These are phyloP conservation scores for Drosophila jambulina DNA, from an alignment of 1,140 invertebrate genomes.

Conservation along the genomic window DNA sequence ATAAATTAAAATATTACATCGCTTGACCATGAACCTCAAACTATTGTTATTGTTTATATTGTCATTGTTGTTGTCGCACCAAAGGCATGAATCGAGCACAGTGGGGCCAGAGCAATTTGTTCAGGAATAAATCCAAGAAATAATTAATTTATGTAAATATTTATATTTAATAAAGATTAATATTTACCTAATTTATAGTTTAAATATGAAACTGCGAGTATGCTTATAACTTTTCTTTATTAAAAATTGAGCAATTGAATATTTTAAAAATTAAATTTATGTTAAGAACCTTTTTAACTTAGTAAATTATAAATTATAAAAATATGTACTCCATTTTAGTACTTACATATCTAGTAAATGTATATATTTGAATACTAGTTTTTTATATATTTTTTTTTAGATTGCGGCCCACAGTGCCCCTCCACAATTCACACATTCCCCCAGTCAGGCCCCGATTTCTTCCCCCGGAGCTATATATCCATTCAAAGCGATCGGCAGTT, in stretches of 20 bases:
- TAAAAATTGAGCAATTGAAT: not conserved
- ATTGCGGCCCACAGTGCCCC: conserved; percentile 24
- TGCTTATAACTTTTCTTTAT: not conserved
- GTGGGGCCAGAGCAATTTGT: conserved; percentile 9
- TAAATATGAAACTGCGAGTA: not conserved
- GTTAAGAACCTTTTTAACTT: not conserved
- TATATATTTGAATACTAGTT: not conserved
- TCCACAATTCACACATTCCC: conserved; percentile 55
- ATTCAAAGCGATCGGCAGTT: conserved; percentile 43
- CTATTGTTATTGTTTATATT: conserved; percentile 20
- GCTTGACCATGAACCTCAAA: conserved; percentile 70
- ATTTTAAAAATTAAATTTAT: not conserved
- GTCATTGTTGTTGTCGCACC: conserved; percentile 10
- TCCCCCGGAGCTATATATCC: conserved; percentile 14
- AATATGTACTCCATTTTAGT: too few relatives aligned
- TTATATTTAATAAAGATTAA: not conserved
- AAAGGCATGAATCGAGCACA: conserved; percentile 30
- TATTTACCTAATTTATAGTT: not conserved
- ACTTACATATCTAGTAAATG: too few relatives aligned
- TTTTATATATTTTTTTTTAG: not conserved
- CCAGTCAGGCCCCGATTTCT: not conserved
- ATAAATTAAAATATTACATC: conserved; percentile 80
- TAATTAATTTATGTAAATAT: not conserved
- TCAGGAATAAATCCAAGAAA: not conserved
- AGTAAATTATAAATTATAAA: too few relatives aligned